phyloP scores from a whole-genome alignment of 2,113 vertebrate species.

The Phalacrocorax pelagicus region DNA sequence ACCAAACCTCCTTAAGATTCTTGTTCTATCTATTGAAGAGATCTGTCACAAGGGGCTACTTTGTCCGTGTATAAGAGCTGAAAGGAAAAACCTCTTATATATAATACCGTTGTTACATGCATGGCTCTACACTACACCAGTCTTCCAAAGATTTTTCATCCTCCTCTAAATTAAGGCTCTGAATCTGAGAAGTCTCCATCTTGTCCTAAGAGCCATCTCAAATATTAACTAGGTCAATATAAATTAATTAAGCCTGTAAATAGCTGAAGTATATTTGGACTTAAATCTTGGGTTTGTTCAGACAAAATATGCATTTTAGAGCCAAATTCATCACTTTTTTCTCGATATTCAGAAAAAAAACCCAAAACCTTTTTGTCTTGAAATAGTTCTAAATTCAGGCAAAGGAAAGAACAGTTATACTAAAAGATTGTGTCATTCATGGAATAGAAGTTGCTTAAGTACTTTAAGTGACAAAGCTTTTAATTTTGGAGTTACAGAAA shows the following conservation, averaged over 20 bases:
- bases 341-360: not conserved
- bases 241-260: not conserved
- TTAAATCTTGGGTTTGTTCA: not conserved
- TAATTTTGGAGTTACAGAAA: not conserved
- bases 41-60: not conserved
- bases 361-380: not conserved
- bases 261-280: not conserved
- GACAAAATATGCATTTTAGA: not conserved
- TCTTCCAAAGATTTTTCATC: not conserved
- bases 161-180: not conserved
- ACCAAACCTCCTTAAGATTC: not conserved
- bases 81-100: not conserved
- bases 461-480: not conserved
- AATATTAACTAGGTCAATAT: not conserved
- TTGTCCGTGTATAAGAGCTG: not conserved
- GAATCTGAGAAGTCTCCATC: not conserved
- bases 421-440: not conserved
- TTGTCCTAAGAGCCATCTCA: not conserved
- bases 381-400: not conserved
- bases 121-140: not conserved
- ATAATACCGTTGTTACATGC: not conserved
- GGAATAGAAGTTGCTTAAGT: not conserved
- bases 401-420: not conserved
- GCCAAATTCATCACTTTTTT: not conserved
- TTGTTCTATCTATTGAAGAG: not conserved